phyloP scores from a whole-genome alignment of 2,888 invertebrate species.

The Zaprionus obscuricornis region DNA sequence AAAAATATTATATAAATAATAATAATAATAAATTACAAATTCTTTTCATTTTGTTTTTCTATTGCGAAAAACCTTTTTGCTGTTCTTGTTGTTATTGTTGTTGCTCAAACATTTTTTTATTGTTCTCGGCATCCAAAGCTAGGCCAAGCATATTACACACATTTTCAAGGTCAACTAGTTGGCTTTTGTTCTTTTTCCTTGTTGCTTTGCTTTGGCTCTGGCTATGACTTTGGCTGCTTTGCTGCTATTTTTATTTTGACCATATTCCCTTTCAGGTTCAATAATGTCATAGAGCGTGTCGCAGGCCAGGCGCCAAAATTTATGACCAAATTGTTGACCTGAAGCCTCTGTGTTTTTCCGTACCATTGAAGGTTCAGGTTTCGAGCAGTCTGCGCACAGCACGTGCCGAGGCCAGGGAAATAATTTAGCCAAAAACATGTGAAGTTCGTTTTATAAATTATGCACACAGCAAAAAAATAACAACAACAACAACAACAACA shows the following conservation, averaged over 20 bases:
- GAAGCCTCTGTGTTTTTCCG: constrained; percentile 47
- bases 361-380: constrained; percentile 37
- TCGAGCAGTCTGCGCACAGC: constrained; percentile 35
- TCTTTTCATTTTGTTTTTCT: constrained; percentile 3
- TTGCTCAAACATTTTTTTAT: constrained; percentile 6
- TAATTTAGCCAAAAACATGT: constrained; percentile 74
- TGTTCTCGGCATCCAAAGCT: too few relatives aligned
- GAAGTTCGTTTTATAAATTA: constrained; percentile 68
- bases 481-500: constrained; percentile 33
- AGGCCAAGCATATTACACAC: constrained; percentile 5
- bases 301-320: constrained; percentile 71
- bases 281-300: constrained; percentile 74
- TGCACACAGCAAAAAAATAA: constrained; percentile 49
- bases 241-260: constrained; percentile 41
- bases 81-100: too few relatives aligned
- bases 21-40: too few relatives aligned
- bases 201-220: neutral
- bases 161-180: constrained; percentile 61
- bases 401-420: constrained; percentile 64
- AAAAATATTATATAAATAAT: too few relatives aligned
- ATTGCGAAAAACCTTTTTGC: constrained; percentile 8
- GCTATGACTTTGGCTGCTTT: constrained; percentile 16
- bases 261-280: constrained; percentile 70
- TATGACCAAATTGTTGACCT: constrained; percentile 70
- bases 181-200: constrained; percentile 48